Base-by-base conservation (phyloP, 2,888 invertebrate species). In the Callosobruchus maculatus region DNA sequence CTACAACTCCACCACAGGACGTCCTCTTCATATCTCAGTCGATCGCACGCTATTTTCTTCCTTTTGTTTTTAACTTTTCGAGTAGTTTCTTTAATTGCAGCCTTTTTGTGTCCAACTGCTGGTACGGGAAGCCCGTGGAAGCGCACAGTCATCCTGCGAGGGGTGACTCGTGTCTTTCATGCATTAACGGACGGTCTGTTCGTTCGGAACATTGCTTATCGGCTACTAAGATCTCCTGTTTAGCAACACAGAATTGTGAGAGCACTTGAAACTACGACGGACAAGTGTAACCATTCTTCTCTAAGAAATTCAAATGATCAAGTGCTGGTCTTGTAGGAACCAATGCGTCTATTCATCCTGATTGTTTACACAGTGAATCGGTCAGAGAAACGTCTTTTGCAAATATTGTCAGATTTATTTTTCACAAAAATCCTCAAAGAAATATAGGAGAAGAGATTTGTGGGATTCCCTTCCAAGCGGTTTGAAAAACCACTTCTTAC, bases 61-160 rank as follows among this genome's bases (percentile, higher is more conserved):
- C 78, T 80, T 81, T 81, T 80, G 80, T 78, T 81, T 80, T 79
- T 72, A 68, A 76, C 76, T 76, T 80, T 73, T 79, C 71, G 77
- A 79, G 78, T 74, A 78, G 77, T 77, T 76, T 79, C 79, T 78
- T 77, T 80, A 80, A 81, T 80, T 80, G 80, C 77, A 74, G 75
- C 77, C 73, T 79, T 75, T 77, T 79, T 76, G 72, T 68, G 18
- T 3, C 68, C 21, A 22, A 68, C 21, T 68, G 21, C 68, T 49
- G 13, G 49, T 49, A 68, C 22, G 68, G 68, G 68, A 68, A 68
- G 13, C 68, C 21, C 68, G 68, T 13, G 22, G 49, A 68, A 68
- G 68, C 22, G 68, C 68, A 22, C 7, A 68, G 21, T 68, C 68
- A 68, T 68, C 68, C 21, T 68, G 68, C 18, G 68, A 9, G 21